Conservation (phyloP, 2,113 vertebrate species). For the Erythrolamprus reginae region DNA sequence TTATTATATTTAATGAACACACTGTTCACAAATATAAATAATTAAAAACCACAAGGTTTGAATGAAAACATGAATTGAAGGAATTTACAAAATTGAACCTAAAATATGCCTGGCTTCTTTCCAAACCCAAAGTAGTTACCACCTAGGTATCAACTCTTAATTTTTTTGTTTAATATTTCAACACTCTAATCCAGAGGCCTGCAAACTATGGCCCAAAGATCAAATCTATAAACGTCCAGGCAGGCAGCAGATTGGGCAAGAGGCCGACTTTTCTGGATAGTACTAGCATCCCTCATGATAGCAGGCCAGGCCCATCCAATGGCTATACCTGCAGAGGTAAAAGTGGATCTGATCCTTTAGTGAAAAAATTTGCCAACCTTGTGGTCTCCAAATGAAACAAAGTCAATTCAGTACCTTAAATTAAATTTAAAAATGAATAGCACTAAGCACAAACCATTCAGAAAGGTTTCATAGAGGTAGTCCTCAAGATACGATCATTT, state of each 20-base stretch:
- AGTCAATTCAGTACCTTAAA: not conserved
- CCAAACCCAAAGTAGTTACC: not conserved
- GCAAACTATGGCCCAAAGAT: not conserved
- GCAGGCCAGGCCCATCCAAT: not conserved
- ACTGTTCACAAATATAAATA: not conserved
- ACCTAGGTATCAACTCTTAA: not conserved
- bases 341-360: not conserved
- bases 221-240: not conserved
- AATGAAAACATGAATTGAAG: not conserved
- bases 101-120: not conserved
- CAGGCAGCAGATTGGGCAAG: not conserved
- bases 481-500: not conserved
- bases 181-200: not conserved
- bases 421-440: not conserved
- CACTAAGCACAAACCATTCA: not conserved
- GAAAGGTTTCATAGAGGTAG: not conserved
- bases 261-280: not conserved
- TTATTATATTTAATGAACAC: not conserved
- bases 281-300: not conserved
- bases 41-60: not conserved
- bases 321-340: not conserved
- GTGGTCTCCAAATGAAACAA: not conserved
- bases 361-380: not conserved
- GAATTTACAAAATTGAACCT: not conserved
- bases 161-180: not conserved